Percentiles rank a stretch among this genome's conserved stretches.
Evolutionary conservation across 2,797 vertebrate species (phyloP).

Genomic region (Chelon auratus): DNA sequence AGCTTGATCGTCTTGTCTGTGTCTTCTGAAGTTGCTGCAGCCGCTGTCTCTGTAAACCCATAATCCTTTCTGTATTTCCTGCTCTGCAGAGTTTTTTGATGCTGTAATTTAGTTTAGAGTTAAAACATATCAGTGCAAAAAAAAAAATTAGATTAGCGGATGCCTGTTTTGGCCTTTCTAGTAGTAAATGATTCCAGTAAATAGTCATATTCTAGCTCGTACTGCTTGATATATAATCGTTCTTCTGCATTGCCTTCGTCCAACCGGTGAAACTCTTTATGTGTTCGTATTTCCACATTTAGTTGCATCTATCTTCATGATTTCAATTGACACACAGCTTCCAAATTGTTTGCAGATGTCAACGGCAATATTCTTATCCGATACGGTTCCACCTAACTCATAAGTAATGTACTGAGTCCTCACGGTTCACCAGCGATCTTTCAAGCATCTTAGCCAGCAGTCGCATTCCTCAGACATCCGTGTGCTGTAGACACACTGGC

Average conservation of each 20-base stretch:
- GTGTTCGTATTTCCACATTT: conserved; percentile 16
- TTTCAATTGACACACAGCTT: conserved; percentile 49
- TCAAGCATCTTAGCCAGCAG: conserved; percentile 58
- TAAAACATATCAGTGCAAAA: not conserved
- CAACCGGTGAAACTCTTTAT: conserved; percentile 42
- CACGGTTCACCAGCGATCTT: conserved; percentile 70
- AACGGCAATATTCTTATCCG: conserved; percentile 58
- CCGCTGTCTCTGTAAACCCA: not conserved
- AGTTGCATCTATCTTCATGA: conserved; percentile 3
- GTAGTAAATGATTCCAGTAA: conserved; percentile 32
- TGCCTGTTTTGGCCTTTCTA: conserved; percentile 46
- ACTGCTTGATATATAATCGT: conserved; percentile 50
- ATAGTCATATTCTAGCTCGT: conserved; percentile 34
- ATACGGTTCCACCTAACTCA: conserved; percentile 20
- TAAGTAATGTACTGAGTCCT: conserved; percentile 42
- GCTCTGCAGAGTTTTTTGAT: not conserved
- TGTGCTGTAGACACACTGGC: conserved; percentile 58
- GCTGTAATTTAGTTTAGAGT: not conserved
- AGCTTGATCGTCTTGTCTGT: no score
- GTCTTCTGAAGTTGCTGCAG: not conserved
- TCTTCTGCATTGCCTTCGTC: conserved; percentile 47
- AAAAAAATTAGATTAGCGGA: not conserved
- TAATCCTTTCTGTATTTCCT: conserved; percentile 11
- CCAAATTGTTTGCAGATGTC: conserved; percentile 47
- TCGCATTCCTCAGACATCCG: conserved; percentile 53